A percentile compares a stretch with the other conserved stretches of the same genome.
Conservation (phyloP, 2,888 invertebrate species). For the Amphipoea oculea region DNA sequence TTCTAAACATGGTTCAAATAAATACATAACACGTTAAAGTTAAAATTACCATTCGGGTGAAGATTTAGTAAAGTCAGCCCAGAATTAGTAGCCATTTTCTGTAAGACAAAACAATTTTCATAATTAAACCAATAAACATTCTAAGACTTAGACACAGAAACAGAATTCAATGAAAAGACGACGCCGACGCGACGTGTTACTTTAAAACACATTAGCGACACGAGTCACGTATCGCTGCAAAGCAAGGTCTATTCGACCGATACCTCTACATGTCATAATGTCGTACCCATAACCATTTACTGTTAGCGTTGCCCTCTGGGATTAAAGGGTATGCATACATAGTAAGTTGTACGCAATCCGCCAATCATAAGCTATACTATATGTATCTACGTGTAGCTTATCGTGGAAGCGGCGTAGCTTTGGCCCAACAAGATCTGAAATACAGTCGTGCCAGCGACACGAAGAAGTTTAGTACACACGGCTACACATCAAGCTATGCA, state of each 20-base stretch:
- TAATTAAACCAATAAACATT: conserved; percentile 38
- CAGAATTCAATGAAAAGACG: conserved; percentile 71
- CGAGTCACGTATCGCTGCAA: conserved; percentile 83
- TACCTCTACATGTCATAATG: conserved; percentile 82
- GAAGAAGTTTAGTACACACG: not conserved
- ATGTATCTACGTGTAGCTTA: not conserved
- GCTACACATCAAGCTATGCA: too few relatives aligned
- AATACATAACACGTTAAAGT: not conserved
- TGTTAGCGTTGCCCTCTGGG: conserved; percentile 70
- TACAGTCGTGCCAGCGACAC: too few relatives aligned
- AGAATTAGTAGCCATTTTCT: not conserved
- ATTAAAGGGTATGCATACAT: conserved; percentile 63
- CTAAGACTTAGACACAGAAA: conserved; percentile 45
- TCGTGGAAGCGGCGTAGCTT: not conserved
- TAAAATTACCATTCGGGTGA: not conserved
- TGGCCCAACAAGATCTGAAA: not conserved
- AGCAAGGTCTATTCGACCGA: conserved; percentile 82
- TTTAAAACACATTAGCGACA: conserved; percentile 75
- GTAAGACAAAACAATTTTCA: conserved; percentile 23
- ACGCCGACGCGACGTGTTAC: conserved; percentile 71
- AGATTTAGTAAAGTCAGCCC: too few relatives aligned
- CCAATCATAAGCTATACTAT: conserved; percentile 12
- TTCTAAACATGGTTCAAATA: conserved; percentile 8
- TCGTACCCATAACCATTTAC: conserved; percentile 78
- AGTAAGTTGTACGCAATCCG: conserved; percentile 36